Base-by-base conservation (phyloP, 1,140 invertebrate species). In the Drosophila serrata region DNA sequence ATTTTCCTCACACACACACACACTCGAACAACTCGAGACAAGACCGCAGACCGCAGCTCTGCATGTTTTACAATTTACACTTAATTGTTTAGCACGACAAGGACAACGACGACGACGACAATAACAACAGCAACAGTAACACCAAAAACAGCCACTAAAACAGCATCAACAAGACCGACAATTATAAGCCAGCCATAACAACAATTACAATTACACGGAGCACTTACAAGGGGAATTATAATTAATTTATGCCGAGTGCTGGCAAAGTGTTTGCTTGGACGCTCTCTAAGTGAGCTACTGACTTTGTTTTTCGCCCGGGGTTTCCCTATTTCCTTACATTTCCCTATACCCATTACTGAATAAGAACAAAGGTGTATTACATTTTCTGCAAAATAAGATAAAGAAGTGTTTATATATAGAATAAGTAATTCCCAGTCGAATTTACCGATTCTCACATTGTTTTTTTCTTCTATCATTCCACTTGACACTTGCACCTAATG, bases 121-220 rank as follows among this genome's bases (percentile, higher is more conserved):
- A 42, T 31, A 39, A 13, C 0, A n/a, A n/a, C 15, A 29, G 24
- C 11, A 49, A 12, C 15, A 15, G 37, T 13, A 42, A 33, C 61
- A 33, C 19, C 61, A 4, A 60, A 33, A 64, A 60, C 61, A 57
- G 51, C n/a, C 45, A 60, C 43, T 64, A 49, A 40, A 56, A 69
- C 68, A 57, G 68, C 53, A 72, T 72, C 68, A 72, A 72, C 68
- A 72, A 72, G 68, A 72, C 29, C 68, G 68, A 72, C 68, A 72
- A 72, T 72, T 72, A 72, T 72, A 72, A 72, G 68, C 68, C 68
- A 72, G 65, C 65, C 68, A 72, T 72, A 59, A 72, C 68, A 72
- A 72, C 65, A 72, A 72, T 72, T 72, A 72, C 68, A 72, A 72
- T 72, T 72, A 72, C 43, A 59, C 42, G 67, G 53, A 70, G 37